A percentile compares a stretch with the other conserved stretches of the same genome.
phyloP scores from a whole-genome alignment of 1,140 invertebrate species.

The Atopsyche davidsoni region DNA sequence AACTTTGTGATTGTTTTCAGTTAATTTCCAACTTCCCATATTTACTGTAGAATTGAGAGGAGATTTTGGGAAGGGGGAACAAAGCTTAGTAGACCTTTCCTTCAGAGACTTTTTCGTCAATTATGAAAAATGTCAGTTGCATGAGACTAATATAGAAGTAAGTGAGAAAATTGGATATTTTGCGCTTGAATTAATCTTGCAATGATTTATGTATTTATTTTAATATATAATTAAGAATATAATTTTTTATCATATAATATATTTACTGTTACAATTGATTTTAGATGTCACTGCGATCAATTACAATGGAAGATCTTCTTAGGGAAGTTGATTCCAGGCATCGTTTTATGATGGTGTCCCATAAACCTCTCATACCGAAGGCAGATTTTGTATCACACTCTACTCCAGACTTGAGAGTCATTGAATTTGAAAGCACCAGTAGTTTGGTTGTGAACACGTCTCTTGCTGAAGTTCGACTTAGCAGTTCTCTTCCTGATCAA shows the following conservation, averaged over 20 bases:
- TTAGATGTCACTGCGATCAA: conserved; percentile 69
- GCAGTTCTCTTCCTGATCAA: conserved; percentile 61
- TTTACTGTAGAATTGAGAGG: conserved; percentile 67
- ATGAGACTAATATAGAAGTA: conserved; percentile 64
- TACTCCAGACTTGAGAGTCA: conserved; percentile 65
- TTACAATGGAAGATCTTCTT: conserved; percentile 83
- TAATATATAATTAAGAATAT: conserved; percentile 1
- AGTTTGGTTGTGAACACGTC: conserved; percentile 4
- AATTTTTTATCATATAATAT: background rate
- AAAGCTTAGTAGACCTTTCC: conserved; percentile 71
- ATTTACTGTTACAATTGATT: conserved; percentile 13
- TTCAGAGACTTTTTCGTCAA: conserved; percentile 75
- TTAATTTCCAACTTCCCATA: conserved; percentile 64
- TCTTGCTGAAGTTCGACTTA: conserved; percentile 30
- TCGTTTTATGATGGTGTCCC: conserved; percentile 74
- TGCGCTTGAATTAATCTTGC: background rate
- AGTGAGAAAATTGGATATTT: background rate
- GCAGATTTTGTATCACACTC: conserved; percentile 68
- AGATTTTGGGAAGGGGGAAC: conserved; percentile 56
- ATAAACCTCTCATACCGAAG: conserved; percentile 39
- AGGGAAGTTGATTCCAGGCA: conserved; percentile 70
- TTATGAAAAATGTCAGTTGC: conserved; percentile 59
- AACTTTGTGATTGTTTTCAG: conserved; percentile 42
- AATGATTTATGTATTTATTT: conserved; percentile 4
- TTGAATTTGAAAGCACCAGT: conserved; percentile 9